These are phyloP conservation scores for Bambusicola thoracicus DNA, from an alignment of 2,113 vertebrate genomes.

Conservation along the genomic window DNA sequence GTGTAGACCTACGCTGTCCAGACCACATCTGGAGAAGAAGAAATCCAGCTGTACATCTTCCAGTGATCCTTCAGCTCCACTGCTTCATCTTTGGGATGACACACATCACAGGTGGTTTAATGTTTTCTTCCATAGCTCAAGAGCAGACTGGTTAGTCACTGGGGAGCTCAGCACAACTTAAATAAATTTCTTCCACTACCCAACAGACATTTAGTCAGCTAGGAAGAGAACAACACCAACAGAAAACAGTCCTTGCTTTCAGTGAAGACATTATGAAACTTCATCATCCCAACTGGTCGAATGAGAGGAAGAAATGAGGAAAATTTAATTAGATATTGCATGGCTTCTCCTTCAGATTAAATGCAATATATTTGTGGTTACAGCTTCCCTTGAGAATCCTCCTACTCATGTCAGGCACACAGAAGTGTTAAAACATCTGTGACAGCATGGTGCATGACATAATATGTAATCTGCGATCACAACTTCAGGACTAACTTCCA, in stretches of 20 bases:
- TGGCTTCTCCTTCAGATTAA: constrained; percentile 33
- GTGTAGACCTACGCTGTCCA: background rate
- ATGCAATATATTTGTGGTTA: constrained; percentile 25
- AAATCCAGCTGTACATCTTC: background rate
- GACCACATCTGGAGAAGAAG: background rate
- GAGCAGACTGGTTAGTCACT: constrained; percentile 52
- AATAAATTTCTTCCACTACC: constrained; percentile 66
- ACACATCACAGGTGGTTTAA: constrained; percentile 16
- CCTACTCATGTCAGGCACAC: background rate
- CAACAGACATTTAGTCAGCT: constrained; percentile 59
- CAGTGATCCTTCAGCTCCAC: background rate
- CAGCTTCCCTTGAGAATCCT: constrained; percentile 42
- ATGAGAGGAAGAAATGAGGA: constrained; percentile 51
- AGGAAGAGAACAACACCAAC: constrained; percentile 20
- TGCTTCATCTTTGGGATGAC: constrained; percentile 10
- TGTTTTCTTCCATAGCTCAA: constrained; percentile 45
- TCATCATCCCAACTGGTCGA: constrained; percentile 12
- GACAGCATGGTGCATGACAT: background rate
- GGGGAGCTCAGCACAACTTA: constrained; percentile 60
- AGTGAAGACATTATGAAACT: constrained; percentile 41
- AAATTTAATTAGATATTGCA: constrained; percentile 53
- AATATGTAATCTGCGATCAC: background rate
- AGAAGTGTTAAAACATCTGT: constrained; percentile 28
- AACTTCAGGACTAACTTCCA: background rate
- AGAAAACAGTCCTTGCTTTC: constrained; percentile 42